Base-by-base conservation (phyloP, 1,140 invertebrate species). In the Drosophila pachea region DNA sequence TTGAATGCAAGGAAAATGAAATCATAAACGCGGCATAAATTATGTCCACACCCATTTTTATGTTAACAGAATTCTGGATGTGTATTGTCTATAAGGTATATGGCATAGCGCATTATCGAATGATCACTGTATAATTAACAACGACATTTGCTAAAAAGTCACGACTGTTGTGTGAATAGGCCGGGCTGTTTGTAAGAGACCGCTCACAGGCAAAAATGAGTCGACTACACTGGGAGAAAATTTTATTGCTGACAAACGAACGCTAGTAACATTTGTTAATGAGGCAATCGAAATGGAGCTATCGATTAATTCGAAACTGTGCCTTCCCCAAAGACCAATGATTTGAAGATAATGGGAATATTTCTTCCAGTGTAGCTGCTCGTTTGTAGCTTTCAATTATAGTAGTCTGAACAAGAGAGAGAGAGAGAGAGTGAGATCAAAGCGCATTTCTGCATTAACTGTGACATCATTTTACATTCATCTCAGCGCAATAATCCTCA, bases 101-200 rank as follows among this genome's bases (percentile, higher is more conserved):
- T 14, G 50, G 54, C n/a, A 38, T 8, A 50, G 45, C 49, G 14
- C 43, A 66, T 43, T 35, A 43, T 50, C 47, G 11, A 45, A 5
- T 48, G 42, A 64, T 48, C 35, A n/a, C 8, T 40, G 52, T 32
- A 47, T 48, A 64, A 56, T 56, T 48, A 48, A 12, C 62, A 5
- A 22, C 16, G 48, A 9, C 42, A 1, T 33, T 50, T 14, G 54
- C 47, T 38, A 12, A 14, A 59, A 66, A 59, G 63, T 59, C 63
- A 58, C 63, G 58, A 68, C n/a, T 22, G 9, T 11, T 8, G 7
- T n/a, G 38, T 62, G 60, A 42, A 43, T 52, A 52, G 54, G 29
- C 14, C 7, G 40, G 55, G 32, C 33, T 33, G 16, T 7, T n/a
- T 49, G 7, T 12, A 43, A 12, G 31, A 31, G n/a, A 11, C 29